These are phyloP conservation scores for Chelonoidis abingdonii DNA, from an alignment of 2,113 vertebrate genomes.

Conservation along the genomic window DNA sequence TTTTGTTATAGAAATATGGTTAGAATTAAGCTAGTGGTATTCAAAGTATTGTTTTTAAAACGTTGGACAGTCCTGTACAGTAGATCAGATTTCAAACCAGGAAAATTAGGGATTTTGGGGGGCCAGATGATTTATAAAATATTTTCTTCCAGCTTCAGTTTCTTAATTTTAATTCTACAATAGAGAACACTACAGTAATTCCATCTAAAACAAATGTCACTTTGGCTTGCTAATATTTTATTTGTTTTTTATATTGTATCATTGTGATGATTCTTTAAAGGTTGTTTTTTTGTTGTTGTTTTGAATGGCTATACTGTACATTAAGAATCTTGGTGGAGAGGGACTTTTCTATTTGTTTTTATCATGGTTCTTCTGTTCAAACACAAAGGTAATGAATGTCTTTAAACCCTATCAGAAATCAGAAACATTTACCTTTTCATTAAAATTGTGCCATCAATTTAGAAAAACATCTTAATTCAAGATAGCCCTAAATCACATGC, in stretches of 20 bases:
- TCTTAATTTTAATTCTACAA: slow-evolving; percentile 7
- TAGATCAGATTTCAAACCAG: slow-evolving; percentile 63
- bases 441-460: not conserved
- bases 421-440: slow-evolving; percentile 26
- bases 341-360: slow-evolving; percentile 46
- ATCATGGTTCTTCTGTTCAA: slow-evolving; percentile 1
- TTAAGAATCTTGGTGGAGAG: slow-evolving; percentile 46
- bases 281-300: slow-evolving; percentile 6
- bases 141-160: slow-evolving; percentile 53
- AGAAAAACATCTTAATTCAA: not conserved
- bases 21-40: slow-evolving; percentile 72
- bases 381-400: slow-evolving; percentile 44
- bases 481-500: not conserved
- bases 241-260: slow-evolving; percentile 51
- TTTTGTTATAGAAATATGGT: slow-evolving; percentile 75
- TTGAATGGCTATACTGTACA: not conserved
- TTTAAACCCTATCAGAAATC: slow-evolving; percentile 6
- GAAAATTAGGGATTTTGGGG: not conserved
- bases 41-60: slow-evolving; percentile 74
- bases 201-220: not conserved
- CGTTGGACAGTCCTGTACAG: not conserved
- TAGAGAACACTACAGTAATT: slow-evolving; percentile 13
- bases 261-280: slow-evolving; percentile 63
- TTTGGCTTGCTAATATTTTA: slow-evolving; percentile 28
- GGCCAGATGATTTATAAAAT: not conserved